Conservation (phyloP, 1,140 invertebrate genomes). For the Protaetia brevitarsis region DNA sequence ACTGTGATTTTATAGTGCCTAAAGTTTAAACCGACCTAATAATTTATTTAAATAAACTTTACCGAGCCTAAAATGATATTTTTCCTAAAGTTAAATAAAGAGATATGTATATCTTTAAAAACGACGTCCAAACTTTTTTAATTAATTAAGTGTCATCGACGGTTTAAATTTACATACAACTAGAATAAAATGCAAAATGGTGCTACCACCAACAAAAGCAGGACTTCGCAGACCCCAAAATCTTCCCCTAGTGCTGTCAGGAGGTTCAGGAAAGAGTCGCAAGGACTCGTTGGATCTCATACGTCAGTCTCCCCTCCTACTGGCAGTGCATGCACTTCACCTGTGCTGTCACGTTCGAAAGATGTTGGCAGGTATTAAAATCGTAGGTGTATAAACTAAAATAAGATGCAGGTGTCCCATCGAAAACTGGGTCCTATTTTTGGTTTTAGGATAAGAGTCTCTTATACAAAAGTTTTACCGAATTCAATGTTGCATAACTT, state of each 20-base stretch:
- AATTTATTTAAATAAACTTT: too few species aligned
- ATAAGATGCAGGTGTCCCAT: not conserved
- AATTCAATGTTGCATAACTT: too few species aligned
- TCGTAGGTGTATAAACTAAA: not conserved
- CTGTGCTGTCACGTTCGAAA: not conserved
- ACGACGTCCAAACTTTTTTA: not conserved
- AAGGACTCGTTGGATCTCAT: not conserved
- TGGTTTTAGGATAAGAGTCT: not conserved
- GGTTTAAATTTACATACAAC: not conserved
- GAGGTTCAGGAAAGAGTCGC: not conserved
- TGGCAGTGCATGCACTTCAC: not conserved
- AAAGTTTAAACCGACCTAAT: too few species aligned
- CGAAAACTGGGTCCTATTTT: not conserved
- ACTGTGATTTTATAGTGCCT: too few species aligned
- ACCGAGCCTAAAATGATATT: too few species aligned
- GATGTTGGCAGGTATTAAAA: not conserved
- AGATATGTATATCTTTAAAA: not conserved
- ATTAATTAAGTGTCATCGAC: constrained; percentile 1
- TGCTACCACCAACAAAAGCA: not conserved
- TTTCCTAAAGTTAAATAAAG: too few species aligned
- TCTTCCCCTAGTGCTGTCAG: not conserved
- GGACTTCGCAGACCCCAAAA: not conserved
- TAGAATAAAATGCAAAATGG: not conserved
- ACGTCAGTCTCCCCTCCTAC: not conserved
- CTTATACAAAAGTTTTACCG: too few species aligned